phyloP scores from a whole-genome alignment of 2,113 vertebrate species.

The Tauraco erythrolophus region DNA sequence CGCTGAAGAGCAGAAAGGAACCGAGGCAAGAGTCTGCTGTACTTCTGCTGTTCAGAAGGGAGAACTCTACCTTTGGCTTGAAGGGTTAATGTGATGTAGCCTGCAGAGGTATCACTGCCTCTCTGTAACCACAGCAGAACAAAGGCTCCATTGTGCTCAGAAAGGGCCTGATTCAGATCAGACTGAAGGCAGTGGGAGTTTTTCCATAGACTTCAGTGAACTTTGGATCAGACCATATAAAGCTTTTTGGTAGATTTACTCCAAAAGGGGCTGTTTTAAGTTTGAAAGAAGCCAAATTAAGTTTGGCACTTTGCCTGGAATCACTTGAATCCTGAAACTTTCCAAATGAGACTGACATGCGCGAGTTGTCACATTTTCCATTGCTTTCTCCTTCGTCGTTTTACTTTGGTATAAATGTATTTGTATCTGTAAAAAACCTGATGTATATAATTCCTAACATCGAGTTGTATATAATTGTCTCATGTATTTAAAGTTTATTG shows the following conservation, averaged over 20 bases:
- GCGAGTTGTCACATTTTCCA: constrained; percentile 80
- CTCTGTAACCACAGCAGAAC: background rate
- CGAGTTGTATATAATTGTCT: constrained; percentile 78
- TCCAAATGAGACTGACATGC: constrained; percentile 74
- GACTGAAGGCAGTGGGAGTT: constrained; percentile 24
- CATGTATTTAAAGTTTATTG: constrained; percentile 77
- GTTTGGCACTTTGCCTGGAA: constrained; percentile 83
- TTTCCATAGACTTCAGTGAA: constrained; percentile 52
- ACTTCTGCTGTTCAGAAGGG: background rate
- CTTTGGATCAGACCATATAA: constrained; percentile 63
- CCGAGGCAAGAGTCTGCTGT: background rate
- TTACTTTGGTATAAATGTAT: constrained; percentile 66
- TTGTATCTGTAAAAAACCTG: constrained; percentile 58
- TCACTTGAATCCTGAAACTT: constrained; percentile 86
- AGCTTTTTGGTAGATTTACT: constrained; percentile 74
- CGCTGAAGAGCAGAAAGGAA: background rate
- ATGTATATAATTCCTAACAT: constrained; percentile 74
- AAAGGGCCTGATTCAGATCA: background rate
- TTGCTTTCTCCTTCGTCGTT: constrained; percentile 66
- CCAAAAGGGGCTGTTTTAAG: constrained; percentile 74
- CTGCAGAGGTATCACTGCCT: background rate
- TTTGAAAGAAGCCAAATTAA: constrained; percentile 79
- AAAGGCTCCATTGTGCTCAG: constrained; percentile 40
- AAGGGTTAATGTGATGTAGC: constrained; percentile 22
- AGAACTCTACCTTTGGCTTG: background rate